Evolutionary conservation across 2,888 invertebrate species (phyloP), one percentile per base, ranked within the genome.

Genomic region (Gonocerus acuteangulatus): DNA sequence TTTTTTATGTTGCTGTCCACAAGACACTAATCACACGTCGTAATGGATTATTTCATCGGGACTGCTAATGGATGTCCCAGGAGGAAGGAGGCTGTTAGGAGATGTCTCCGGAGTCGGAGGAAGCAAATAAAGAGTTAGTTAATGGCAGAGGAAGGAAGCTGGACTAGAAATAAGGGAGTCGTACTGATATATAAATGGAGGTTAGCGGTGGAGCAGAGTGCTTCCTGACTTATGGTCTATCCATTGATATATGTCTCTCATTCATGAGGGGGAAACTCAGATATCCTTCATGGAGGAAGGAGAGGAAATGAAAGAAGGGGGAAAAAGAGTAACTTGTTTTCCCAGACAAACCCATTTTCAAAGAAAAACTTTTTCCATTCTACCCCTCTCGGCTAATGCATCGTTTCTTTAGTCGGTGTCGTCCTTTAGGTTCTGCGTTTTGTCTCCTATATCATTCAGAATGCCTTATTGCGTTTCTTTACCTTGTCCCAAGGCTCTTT

Each of bases 281-380:
- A 51, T 34, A 51, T 51, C n/a, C 16, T 3, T 13, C 42, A 15
- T 7, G 51, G 19, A 34, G 51, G 23, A 19, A 51, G 32, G 51
- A 42, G 42, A 9, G 16, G 21, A 51, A 19, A 16, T 6, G 34
- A 51, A 32, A 51, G 34, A 34, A 51, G 34, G 27, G 9, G 27
- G 27, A 27, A 51, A 51, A 51, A 34, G 32, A 51, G 51, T 34
- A 51, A 51, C 27, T 51, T 51, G 51, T 51, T 32, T 51, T 51
- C 18, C 23, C 11, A 7, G 32, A 27, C 27, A 18, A 23, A 16
- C 27, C 48, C 48, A 48, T 48, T 48, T 48, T 23, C 48, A 2
- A 15, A 27, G 27, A 27, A 27, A 4, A 27, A 27, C 27, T 27
- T 27, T 27, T 27, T 9, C 27, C 27, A 27, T 27, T 27, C 27